These are phyloP conservation scores for Anguilla rostrata DNA, from an alignment of 2,113 vertebrate genomes.

Conservation along the genomic window DNA sequence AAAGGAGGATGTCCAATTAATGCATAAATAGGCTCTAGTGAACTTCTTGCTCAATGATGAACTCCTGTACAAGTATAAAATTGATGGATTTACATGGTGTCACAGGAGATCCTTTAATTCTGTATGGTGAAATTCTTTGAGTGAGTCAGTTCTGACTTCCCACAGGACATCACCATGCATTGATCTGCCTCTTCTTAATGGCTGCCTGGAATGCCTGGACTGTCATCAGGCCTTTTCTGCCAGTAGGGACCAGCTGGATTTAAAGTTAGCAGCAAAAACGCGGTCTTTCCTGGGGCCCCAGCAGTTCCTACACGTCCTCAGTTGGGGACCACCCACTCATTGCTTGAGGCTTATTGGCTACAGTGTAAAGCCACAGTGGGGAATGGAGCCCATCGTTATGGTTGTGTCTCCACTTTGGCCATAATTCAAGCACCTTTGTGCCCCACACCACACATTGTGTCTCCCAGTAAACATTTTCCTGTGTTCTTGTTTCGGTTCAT, in stretches of 20 bases:
- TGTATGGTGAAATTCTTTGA: not conserved
- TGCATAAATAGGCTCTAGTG: not conserved
- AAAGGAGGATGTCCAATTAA: not conserved
- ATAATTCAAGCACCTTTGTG: not conserved
- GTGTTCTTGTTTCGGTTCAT: too few relatives aligned
- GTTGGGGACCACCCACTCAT: not conserved
- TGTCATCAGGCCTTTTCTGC: not conserved
- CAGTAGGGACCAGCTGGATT: not conserved
- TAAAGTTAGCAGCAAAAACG: not conserved
- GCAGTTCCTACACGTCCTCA: not conserved
- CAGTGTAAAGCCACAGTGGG: not conserved
- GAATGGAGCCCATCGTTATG: not conserved
- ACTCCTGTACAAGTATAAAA: not conserved
- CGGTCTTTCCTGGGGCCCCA: not conserved
- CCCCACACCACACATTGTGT: not conserved
- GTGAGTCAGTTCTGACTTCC: slow-evolving; percentile 13
- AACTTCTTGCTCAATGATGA: not conserved
- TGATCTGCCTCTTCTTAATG: slow-evolving; percentile 12
- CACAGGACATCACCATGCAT: not conserved
- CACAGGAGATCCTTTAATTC: not conserved
- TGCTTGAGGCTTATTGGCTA: not conserved
- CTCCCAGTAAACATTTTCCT: not conserved
- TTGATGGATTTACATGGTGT: not conserved
- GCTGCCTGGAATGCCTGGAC: too few relatives aligned
- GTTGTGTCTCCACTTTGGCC: not conserved